Evolutionary conservation across 2,797 vertebrate genomes (phyloP).

Genomic region (Rhinoraja longicauda): DNA sequence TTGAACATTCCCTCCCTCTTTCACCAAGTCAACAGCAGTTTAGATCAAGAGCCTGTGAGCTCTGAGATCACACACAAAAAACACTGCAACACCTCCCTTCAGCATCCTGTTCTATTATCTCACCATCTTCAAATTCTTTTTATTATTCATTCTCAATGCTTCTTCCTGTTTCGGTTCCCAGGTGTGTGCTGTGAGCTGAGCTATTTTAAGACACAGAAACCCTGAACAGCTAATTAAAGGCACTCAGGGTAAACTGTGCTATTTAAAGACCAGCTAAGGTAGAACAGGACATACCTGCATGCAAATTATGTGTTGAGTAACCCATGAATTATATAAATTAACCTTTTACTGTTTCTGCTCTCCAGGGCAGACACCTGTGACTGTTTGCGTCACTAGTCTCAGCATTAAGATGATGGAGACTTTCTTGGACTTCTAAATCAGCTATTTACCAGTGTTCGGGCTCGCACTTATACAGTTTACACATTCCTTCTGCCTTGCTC

Average conservation of each 20-base stretch:
- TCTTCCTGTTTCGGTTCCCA: background rate
- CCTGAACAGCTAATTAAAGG: background rate
- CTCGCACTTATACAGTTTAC: background rate
- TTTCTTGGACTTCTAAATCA: background rate
- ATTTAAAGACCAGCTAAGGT: background rate
- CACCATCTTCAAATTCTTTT: background rate
- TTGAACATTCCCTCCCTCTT: background rate
- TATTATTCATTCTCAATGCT: background rate
- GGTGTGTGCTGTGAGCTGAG: background rate
- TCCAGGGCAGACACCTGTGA: background rate
- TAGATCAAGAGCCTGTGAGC: background rate
- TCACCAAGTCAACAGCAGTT: background rate
- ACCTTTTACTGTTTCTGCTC: background rate
- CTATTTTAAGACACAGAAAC: background rate
- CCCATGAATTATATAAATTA: background rate
- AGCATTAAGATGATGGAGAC: background rate
- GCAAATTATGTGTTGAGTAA: background rate
- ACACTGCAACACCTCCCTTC: background rate
- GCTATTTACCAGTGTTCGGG: background rate
- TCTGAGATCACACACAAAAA: background rate
- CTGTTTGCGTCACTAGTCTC: background rate
- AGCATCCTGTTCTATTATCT: background rate
- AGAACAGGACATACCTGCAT: constrained; percentile 5
- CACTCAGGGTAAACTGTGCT: background rate
- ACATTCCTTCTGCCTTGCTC: background rate